Base-by-base conservation (phyloP, 2,797 vertebrate species). In the Nasua narica region DNA sequence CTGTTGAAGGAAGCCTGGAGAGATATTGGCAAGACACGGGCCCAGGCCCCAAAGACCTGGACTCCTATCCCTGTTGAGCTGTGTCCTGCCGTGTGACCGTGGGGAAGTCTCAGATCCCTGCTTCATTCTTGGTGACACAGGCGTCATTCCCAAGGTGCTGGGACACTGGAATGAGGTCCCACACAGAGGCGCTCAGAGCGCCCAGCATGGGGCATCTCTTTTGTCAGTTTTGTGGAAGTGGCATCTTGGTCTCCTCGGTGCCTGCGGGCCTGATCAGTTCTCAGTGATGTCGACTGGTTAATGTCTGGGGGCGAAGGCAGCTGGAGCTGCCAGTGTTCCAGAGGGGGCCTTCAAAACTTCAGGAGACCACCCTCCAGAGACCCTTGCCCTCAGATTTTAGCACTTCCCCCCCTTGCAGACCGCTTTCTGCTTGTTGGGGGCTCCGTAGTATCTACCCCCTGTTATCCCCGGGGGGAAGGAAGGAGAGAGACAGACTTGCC, bases 181-280 rank as follows among this genome's bases (percentile, higher is more conserved):
- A 2, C 74, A n/a, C 0, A 16, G 40, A 83, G 84, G 50, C 23
- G 5, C 13, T 91, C 69, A 4, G 37, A 9, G 8, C 35, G 18
- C 81, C 78, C 2, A 3, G 1, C 4, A 0, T 2, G 43, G 43
- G 76, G 29, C 6, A 0, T 0, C 54, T 18, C 16, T 84, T 72
- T 69, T 29, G 32, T 10, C 2, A 1, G 35, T 83, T 83, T 58
- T 72, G 77, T 67, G 18, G 29, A 69, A 74, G 48, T 11, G 27
- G 23, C 72, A 37, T 32, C 77, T 77, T 62, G 40, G 1, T 79
- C 21, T 58, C 46, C 54, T 79, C 35, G 2, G 27, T 25, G 56
- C 40, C 90, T 77, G 27, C 60, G 37, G 83, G 54, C 76, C 62
- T n/a, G 18, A 58, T 11, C 43, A 62, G 56, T 60, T 52, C 83